Evolutionary conservation across 1,140 invertebrate species (phyloP), one percentile per base, ranked within the genome.

Genomic region (Antheraea mylitta): DNA sequence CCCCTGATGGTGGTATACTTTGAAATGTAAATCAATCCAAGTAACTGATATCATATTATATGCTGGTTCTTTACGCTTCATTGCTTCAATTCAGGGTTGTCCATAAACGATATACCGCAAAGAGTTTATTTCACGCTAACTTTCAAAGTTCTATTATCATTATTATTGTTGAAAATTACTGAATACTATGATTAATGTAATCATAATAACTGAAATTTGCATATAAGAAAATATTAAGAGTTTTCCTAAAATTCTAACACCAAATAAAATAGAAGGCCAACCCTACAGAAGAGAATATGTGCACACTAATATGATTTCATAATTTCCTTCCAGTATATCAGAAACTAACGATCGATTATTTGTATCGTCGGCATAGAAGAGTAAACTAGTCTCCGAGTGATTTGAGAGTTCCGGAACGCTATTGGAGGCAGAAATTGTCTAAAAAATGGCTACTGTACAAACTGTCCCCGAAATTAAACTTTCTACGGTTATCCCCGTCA

Each of bases 391-490:
- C 59, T 18, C 16, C 63, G 18, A 48, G 62, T 18, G 16, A 37
- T 22, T 36, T 13, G 45, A 67, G 64, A 67, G 38, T 42, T 68
- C 42, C 10, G 58, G 59, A 65, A 58, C 73, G 53, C 45, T 60
- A 68, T 72, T 30, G 60, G 77, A 73, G 63, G 62, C 65, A 69
- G 13, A 37, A 59, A n/a, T 37, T 59, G 72, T 48, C 67, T 70
- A 64, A 66, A 85, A 69, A 64, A 91, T 91, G 89, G 85, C 90
- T 42, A 82, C 85, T 8, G 82, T 92, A 60, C 89, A 91, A 77
- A 78, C 79, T 48, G 73, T 76, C 38, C 80, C 83, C 22, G 85
- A 90, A 48, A 79, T 90, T 58, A 84, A 71, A 42, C 78, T 89
- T 22, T 62, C 82, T 7, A 69, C 84, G 0, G 61, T 84, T n/a